Evolutionary conservation across 2,888 invertebrate species (phyloP).

Genomic region (Elegia similella): DNA sequence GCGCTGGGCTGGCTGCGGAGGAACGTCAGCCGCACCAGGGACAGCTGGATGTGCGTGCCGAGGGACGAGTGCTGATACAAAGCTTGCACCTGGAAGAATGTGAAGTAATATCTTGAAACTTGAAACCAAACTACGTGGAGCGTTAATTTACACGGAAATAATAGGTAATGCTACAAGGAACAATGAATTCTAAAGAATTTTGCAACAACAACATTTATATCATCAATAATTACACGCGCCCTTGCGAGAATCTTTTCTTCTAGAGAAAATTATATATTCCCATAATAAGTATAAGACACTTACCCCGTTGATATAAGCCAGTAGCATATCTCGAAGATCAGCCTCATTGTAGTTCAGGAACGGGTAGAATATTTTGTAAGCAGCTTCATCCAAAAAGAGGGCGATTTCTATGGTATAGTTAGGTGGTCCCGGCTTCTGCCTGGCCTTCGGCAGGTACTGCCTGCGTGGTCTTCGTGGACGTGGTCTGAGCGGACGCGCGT

Average conservation of each 20-base stretch:
- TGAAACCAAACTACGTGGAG: too few relatives aligned
- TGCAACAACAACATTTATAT: too few relatives aligned
- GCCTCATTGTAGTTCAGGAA: conserved; percentile 84
- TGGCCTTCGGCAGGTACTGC: conserved; percentile 27
- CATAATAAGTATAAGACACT: conserved; percentile 39
- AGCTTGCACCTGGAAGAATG: conserved; percentile 84
- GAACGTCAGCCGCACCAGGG: conserved; percentile 86
- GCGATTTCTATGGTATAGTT: conserved; percentile 86
- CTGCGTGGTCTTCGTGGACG: conserved; percentile 51
- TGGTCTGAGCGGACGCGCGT: conserved; percentile 58
- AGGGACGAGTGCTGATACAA: conserved; percentile 89
- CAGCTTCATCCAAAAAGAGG: conserved; percentile 88
- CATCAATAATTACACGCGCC: too few relatives aligned
- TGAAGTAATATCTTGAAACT: background rate
- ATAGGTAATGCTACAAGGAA: too few relatives aligned
- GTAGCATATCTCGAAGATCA: conserved; percentile 86
- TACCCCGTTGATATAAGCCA: conserved; percentile 89
- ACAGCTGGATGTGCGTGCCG: conserved; percentile 84
- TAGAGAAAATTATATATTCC: too few relatives aligned
- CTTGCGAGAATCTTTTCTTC: too few relatives aligned
- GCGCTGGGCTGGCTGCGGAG: conserved; percentile 84
- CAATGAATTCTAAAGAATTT: too few relatives aligned
- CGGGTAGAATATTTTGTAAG: conserved; percentile 86
- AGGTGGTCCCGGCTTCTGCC: conserved; percentile 46
- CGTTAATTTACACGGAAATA: too few relatives aligned